Percentiles rank a stretch among this genome's conserved stretches.
Conservation (phyloP, 2,113 vertebrate species). For the Pelvicachromis taeniatus region DNA sequence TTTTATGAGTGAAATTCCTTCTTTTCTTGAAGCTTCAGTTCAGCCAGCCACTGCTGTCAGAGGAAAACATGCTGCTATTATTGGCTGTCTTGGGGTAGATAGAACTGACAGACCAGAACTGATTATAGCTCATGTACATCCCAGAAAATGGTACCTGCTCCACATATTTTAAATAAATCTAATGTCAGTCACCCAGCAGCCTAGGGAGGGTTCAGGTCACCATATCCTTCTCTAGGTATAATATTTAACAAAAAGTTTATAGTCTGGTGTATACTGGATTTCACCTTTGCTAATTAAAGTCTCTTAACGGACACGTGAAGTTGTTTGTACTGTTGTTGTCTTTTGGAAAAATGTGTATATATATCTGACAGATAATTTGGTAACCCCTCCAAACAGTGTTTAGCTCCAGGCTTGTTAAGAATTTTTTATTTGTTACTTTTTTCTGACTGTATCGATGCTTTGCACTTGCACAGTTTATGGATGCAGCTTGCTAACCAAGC, state of each 20-base stretch:
- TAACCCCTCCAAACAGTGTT: neutral
- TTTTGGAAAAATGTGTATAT: neutral
- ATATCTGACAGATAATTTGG: neutral
- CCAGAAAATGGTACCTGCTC: neutral
- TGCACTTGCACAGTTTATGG: too few relatives aligned
- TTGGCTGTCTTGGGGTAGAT: neutral
- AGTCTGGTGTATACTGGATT: neutral
- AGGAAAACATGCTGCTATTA: neutral
- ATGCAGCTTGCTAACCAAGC: too few relatives aligned
- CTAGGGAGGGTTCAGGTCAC: neutral
- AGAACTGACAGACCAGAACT: neutral
- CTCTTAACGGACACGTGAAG: neutral
- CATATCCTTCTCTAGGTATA: neutral
- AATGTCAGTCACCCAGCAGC: neutral
- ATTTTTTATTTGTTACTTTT: neutral
- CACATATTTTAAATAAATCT: neutral
- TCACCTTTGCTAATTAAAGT: neutral
- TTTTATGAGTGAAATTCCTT: neutral
- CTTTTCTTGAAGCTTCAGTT: neutral
- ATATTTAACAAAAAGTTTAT: neutral
- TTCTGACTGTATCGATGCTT: too few relatives aligned
- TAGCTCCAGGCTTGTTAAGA: neutral
- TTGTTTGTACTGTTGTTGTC: neutral
- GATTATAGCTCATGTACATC: neutral
- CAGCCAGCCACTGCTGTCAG: neutral